Base-by-base conservation (phyloP, 2,888 invertebrate genomes). In the Lissocephala sabroskyi region DNA sequence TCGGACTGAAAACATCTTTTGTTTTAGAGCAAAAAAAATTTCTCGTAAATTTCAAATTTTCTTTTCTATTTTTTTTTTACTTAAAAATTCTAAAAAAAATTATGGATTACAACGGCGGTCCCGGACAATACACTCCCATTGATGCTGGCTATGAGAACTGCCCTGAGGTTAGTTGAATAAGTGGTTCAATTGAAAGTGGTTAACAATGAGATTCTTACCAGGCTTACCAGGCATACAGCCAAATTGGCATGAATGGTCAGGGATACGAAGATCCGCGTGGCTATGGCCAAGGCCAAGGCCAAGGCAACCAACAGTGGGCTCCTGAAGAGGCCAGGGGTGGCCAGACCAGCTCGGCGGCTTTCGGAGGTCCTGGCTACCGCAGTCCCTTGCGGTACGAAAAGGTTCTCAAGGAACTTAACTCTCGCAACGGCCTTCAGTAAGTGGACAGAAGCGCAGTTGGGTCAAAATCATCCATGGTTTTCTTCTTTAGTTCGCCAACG, bases 41-140 rank as follows among this genome's bases (percentile, higher is more conserved):
- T 29, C 4, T 10, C 11, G 10, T 13, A 10, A 13, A 40, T 23
- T 4, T n/a, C 6, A 26, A 42, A 30, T 28, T 45, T 36, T 44
- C 1, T 19, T 3, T 13, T 30, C 16, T 9, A 13, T 6, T 26
- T 32, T n/a, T 32, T 11, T 30, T 32, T 32, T n/a, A 3, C 2
- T 9, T 2, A 14, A 17, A 30, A n/a, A 33, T 40, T 11, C 11
- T 23, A 7, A n/a, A n/a, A n/a, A n/a, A 35, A 46, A 32, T 26
- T 13, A 68, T 68, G 68, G 75, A 68, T 7, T 66, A 63, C 17
- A 17, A 45, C 50, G 49, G 30, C 5, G 37, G 36, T n/a, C n/a
- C n/a, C 13, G 43, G 42, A 4, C 67, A 56, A 23, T 68, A 56
- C 14, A 60, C 55, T 1, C 43, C 55, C 0, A 54, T 57, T 65